These are phyloP conservation scores for Fabriciana adippe DNA, from an alignment of 2,888 invertebrate species.

Conservation along the genomic window DNA sequence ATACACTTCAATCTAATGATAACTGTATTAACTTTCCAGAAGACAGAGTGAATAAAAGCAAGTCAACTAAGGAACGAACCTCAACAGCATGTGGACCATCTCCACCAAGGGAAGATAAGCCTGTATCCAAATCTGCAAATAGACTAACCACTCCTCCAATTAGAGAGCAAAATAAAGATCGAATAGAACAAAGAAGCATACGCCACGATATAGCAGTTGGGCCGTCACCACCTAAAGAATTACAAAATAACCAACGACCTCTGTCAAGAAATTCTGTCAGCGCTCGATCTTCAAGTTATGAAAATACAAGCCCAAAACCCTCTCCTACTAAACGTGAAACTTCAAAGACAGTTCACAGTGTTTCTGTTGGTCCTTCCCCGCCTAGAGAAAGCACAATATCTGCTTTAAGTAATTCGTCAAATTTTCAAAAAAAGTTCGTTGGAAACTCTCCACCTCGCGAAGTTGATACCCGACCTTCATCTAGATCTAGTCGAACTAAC, in stretches of 20 bases:
- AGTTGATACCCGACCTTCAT: constrained; percentile 48
- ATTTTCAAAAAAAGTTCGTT: constrained; percentile 68
- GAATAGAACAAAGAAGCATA: constrained; percentile 41
- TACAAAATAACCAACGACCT: constrained; percentile 41
- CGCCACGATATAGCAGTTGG: constrained; percentile 71
- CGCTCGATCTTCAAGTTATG: constrained; percentile 19
- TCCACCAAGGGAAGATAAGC: constrained; percentile 76
- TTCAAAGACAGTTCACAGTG: constrained; percentile 52
- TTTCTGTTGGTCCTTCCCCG: constrained; percentile 69
- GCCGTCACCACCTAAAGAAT: constrained; percentile 69
- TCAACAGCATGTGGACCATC: constrained; percentile 86
- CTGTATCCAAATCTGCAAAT: constrained; percentile 47
- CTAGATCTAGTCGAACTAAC: constrained; percentile 68
- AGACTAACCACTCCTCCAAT: constrained; percentile 79
- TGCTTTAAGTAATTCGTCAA: constrained; percentile 33
- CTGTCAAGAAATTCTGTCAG: constrained; percentile 17
- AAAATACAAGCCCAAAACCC: constrained; percentile 28
- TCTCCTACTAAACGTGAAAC: constrained; percentile 43
- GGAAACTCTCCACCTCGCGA: constrained; percentile 78
- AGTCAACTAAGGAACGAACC: constrained; percentile 32
- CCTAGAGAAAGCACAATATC: constrained; percentile 53
- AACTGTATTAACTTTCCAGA: constrained; percentile 32
- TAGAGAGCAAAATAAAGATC: constrained; percentile 53
- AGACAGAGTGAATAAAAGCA: constrained; percentile 29
- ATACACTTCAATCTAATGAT: constrained; percentile 8